Percentiles rank a stretch among this genome's conserved stretches.
These are phyloP conservation scores for Rutilus rutilus DNA, from an alignment of 2,113 vertebrate species.

Conservation along the genomic window DNA sequence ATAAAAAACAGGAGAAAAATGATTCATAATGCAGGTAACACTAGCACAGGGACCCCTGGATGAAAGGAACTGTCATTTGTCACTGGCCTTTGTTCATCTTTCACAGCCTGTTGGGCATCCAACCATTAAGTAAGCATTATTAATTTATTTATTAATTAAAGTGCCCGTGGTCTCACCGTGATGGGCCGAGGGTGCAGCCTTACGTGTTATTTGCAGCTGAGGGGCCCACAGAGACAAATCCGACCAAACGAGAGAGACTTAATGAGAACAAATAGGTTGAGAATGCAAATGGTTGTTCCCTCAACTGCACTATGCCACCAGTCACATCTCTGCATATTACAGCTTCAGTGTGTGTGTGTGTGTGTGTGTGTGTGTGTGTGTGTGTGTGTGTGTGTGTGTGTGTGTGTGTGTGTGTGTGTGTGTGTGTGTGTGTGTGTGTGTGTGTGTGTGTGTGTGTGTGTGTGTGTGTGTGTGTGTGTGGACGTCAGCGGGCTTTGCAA, in stretches of 20 bases:
- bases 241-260: constrained; percentile 27
- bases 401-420: constrained; percentile 33
- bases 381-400: no score
- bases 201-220: constrained; percentile 35
- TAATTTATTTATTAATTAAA: constrained; percentile 61
- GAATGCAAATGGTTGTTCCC: constrained; percentile 52
- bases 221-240: constrained; percentile 25
- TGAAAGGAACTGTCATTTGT: constrained; percentile 29
- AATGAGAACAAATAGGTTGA: constrained; percentile 61
- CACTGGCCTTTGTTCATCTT: constrained; percentile 45
- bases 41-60: neutral
- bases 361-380: no score
- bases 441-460: no score
- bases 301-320: constrained; percentile 23
- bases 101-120: constrained; percentile 38
- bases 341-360: constrained; percentile 14
- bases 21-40: constrained; percentile 37
- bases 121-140: constrained; percentile 53
- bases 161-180: constrained; percentile 7
- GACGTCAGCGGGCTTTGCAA: neutral
- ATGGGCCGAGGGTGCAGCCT: constrained; percentile 19
- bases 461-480: no score
- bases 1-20: constrained; percentile 5
- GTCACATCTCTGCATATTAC: constrained; percentile 33
- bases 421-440: constrained; percentile 33